A percentile compares a stretch with the other conserved stretches of the same genome.
These are phyloP conservation scores for Dolichomitus sp. DNA, from an alignment of 2,888 invertebrate genomes.

Conservation along the genomic window DNA sequence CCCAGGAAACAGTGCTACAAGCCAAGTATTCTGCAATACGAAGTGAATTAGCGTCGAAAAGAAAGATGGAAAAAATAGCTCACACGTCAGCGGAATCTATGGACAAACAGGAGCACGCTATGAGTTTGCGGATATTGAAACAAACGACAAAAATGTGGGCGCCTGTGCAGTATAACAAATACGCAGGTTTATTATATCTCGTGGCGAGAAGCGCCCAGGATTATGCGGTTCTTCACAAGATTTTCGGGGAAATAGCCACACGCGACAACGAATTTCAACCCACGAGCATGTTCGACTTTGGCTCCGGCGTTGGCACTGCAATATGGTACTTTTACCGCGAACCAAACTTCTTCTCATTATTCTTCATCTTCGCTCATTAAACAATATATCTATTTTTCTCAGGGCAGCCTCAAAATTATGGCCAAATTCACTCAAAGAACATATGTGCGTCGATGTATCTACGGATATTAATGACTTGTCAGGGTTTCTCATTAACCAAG, in stretches of 20 bases:
- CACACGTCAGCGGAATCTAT: constrained; percentile 84
- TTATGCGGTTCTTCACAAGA: constrained; percentile 90
- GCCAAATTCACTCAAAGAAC: constrained; percentile 92
- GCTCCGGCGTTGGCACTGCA: constrained; percentile 95
- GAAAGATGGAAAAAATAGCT: constrained; percentile 74
- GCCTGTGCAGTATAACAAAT: constrained; percentile 90
- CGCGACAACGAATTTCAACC: constrained; percentile 91
- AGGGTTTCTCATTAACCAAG: constrained; percentile 90
- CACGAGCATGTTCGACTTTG: constrained; percentile 94
- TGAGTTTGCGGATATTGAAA: constrained; percentile 88
- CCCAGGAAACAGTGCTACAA: constrained; percentile 88
- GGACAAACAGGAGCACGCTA: constrained; percentile 85
- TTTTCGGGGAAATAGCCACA: constrained; percentile 91
- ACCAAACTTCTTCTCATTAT: not conserved
- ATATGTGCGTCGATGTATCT: constrained; percentile 95
- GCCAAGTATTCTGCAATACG: constrained; percentile 84
- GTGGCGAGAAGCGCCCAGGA: constrained; percentile 91
- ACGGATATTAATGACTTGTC: constrained; percentile 94
- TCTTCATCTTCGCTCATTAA: not conserved
- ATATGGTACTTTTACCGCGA: constrained; percentile 89
- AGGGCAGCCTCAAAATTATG: constrained; percentile 93
- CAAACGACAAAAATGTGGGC: constrained; percentile 91
- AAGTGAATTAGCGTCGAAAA: not conserved
- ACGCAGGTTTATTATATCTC: constrained; percentile 91
- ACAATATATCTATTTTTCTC: constrained; percentile 63